Evolutionary conservation across 2,797 vertebrate genomes (phyloP).

Genomic region (Semotilus atromaculatus): DNA sequence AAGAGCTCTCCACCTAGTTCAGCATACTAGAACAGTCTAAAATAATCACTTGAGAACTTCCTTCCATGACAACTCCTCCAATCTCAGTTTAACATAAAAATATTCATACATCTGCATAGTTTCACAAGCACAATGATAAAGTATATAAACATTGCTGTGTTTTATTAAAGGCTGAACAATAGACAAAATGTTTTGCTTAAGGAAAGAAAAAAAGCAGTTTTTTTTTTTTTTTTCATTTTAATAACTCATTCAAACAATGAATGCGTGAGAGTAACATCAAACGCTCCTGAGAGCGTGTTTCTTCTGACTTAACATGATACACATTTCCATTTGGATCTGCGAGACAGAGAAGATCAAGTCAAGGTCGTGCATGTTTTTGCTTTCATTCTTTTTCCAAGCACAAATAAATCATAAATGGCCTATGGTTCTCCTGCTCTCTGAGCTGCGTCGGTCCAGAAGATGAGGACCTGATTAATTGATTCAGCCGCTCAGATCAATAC

Average conservation of each 20-base stretch:
- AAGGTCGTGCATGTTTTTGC: slow-evolving; percentile 30
- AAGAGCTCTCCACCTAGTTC: slow-evolving; percentile 21
- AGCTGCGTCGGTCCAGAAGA: slow-evolving; percentile 8
- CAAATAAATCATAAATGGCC: slow-evolving; percentile 41
- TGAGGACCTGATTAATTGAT: slow-evolving; percentile 53
- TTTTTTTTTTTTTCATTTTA: background rate
- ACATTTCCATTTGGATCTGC: slow-evolving; percentile 34
- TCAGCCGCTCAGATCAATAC: slow-evolving; percentile 48
- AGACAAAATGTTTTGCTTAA: background rate
- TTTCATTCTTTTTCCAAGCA: background rate
- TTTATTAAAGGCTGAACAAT: slow-evolving; percentile 1
- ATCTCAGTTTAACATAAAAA: slow-evolving; percentile 37
- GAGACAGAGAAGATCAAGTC: slow-evolving; percentile 20
- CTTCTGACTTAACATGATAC: background rate
- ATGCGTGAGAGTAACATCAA: slow-evolving; percentile 2
- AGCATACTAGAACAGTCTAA: slow-evolving; percentile 21
- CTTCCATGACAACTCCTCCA: slow-evolving; percentile 37
- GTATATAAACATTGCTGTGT: background rate
- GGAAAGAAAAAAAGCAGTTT: background rate
- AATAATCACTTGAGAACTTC: slow-evolving; percentile 38
- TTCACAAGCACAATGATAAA: background rate
- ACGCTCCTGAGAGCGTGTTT: background rate
- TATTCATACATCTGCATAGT: slow-evolving; percentile 18
- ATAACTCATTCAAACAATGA: slow-evolving; percentile 32
- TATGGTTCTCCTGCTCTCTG: background rate